Base-by-base conservation (phyloP, 2,797 vertebrate genomes). In the Vespertilio murinus region DNA sequence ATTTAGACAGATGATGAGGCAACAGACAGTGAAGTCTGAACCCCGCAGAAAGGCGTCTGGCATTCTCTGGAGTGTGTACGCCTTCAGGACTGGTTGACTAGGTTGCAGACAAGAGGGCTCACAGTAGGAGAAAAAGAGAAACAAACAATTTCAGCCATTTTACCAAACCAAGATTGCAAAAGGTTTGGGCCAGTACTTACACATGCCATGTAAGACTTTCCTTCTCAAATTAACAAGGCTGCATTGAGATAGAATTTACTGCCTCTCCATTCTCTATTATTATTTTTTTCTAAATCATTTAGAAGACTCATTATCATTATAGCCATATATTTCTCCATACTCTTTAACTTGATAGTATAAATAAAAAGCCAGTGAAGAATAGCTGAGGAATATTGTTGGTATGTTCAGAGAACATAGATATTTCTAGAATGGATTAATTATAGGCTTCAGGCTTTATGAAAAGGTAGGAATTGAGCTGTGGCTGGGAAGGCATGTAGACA, bases 31-130 rank as follows among this genome's bases (percentile, higher is more conserved):
- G 40, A 95, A 90, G 73, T 38, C 70, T 45, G 17, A 65, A 52
- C 8, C 61, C 4, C 2, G 56, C 45, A 85, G 96, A 85, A 91
- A 94, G 56, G 83, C 65, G 22, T 33, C 16, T 59, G 40, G 88
- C 9, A 0, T 74, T 89, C 95, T 94, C 75, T 79, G 84, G 90
- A 80, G 94, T 94, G 88, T 94, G 61, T 73, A 67, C 92, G 71
- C 93, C 61, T 96, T 97, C 92, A 84, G 90, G 94, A 96, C 88
- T 89, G 85, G 82, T 93, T 96, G 92, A 87, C 40, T 81, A 94
- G 84, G 85, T 67, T n/a, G 25, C 20, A 2, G 80, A 92, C 90
- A 87, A 94, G 94, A 64, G 5, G 40, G 86, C 89, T 90, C 94
- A 65, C 12, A 6, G 30, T 71, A 42, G 38, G 78, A 94, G 79